Evolutionary conservation across 2,888 invertebrate species (phyloP), one percentile per base, ranked within the genome.

Genomic region (Lagria hirta): DNA sequence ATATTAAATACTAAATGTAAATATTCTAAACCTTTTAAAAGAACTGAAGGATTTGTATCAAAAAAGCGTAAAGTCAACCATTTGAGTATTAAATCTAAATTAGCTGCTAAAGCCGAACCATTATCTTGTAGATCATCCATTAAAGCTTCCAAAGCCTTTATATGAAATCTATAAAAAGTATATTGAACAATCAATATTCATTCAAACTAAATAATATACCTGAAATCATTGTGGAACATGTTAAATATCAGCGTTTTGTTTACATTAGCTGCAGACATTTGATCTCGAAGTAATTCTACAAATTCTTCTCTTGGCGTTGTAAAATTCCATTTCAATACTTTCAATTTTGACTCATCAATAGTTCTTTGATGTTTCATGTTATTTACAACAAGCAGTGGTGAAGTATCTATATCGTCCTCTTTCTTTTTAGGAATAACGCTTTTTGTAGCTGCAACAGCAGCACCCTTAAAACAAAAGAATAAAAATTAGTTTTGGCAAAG

Each of bases 31-130:
- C 90, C 93, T 75, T 93, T 95, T 58, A 97, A 79, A 46, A 98
- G 79, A 20, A 98, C 97, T 8, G 95, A 94, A 5, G 98, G 97
- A 75, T 99, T 99, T 13, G 98, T 99, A 74, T 99, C 98, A 65
- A 96, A 98, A 75, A 99, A 99, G 46, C 98, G 78, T 28, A 99
- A 74, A 0, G 97, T 96, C 57, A 96, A 71, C 98, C 98, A 99
- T 69, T 96, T 96, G 27, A 99, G 79, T 38, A 99, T 86, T 48
- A 99, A 75, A 75, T 99, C 99, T 48, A 96, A 76, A 75, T 98
- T 98, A 11, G 87, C 83, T 54, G 92, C 82, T 23, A 95, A 78
- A 0, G 92, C 86, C 57, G 84, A 80, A 22, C 82, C 81, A 60
- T 89, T 88, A n/a, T 80, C 81, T 2, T 82, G 78, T 33, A 93